A percentile compares a stretch with the other conserved stretches of the same genome.
Evolutionary conservation across 2,113 vertebrate species (phyloP).

Genomic region (Globicephala melas): DNA sequence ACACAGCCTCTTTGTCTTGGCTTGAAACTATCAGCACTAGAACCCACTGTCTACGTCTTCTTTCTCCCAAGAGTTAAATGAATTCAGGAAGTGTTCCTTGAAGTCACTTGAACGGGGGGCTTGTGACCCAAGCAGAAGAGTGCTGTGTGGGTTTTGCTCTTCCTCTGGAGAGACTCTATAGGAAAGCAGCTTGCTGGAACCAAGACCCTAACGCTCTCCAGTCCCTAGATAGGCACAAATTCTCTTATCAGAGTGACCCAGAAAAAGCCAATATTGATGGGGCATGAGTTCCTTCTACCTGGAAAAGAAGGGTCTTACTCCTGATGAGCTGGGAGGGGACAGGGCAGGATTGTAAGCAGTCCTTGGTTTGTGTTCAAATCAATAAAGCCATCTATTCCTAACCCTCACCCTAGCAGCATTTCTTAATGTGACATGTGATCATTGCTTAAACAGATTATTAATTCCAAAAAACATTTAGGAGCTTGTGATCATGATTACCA

Average conservation of each 20-base stretch:
- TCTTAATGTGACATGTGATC: neutral
- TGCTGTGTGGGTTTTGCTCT: neutral
- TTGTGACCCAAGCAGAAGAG: neutral
- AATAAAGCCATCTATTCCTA: neutral
- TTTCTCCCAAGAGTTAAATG: neutral
- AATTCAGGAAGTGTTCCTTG: neutral
- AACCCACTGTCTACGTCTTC: neutral
- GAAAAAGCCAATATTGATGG: neutral
- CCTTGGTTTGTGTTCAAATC: neutral
- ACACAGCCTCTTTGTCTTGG: constrained; percentile 20
- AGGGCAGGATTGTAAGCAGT: neutral
- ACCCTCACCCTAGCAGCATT: neutral
- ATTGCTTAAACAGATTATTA: neutral
- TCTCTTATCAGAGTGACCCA: neutral
- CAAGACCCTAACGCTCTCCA: neutral
- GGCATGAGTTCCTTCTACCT: neutral
- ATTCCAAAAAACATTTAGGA: neutral
- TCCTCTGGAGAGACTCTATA: neutral
- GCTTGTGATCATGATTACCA: neutral
- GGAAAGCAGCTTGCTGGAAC: neutral
- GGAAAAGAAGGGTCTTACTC: neutral
- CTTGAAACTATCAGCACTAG: neutral
- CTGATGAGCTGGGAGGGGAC: neutral
- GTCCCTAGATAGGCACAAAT: neutral
- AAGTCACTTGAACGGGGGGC: neutral